Evolutionary conservation across 2,797 vertebrate genomes (phyloP).

Genomic region (Meriones psammophilus): DNA sequence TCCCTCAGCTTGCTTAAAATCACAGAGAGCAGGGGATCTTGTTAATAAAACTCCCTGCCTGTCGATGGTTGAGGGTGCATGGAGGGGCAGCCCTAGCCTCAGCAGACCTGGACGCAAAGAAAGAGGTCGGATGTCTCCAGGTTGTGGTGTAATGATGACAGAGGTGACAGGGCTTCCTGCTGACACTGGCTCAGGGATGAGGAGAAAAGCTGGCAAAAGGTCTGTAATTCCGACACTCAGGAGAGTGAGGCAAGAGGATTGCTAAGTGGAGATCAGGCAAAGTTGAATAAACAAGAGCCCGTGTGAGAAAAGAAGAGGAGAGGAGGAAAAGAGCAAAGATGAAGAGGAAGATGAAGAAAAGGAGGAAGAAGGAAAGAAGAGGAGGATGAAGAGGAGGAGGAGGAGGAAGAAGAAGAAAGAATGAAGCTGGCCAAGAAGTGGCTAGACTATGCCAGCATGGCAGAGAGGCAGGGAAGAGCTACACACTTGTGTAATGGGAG

Average conservation of each 20-base stretch:
- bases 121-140: accelerated
- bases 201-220: not conserved
- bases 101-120: too few relatives aligned
- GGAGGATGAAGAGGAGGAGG: not conserved
- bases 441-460: not conserved
- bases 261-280: not conserved
- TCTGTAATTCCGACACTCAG: not conserved
- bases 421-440: not conserved
- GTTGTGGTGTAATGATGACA: not conserved
- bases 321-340: not conserved
- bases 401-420: not conserved
- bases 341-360: not conserved
- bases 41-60: accelerated
- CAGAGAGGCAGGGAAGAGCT: slow-evolving; percentile 22
- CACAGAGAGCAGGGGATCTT: not conserved
- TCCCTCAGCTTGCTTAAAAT: not conserved
- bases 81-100: not conserved
- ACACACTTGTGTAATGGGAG: too few relatives aligned
- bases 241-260: not conserved
- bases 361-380: not conserved
- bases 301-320: not conserved
- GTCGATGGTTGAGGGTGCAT: not conserved
- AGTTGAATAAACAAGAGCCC: not conserved
- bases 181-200: not conserved
- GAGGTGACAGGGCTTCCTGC: not conserved